These are phyloP conservation scores for Steinernema carpocapsae DNA, from an alignment of 2,888 invertebrate genomes.

Conservation along the genomic window DNA sequence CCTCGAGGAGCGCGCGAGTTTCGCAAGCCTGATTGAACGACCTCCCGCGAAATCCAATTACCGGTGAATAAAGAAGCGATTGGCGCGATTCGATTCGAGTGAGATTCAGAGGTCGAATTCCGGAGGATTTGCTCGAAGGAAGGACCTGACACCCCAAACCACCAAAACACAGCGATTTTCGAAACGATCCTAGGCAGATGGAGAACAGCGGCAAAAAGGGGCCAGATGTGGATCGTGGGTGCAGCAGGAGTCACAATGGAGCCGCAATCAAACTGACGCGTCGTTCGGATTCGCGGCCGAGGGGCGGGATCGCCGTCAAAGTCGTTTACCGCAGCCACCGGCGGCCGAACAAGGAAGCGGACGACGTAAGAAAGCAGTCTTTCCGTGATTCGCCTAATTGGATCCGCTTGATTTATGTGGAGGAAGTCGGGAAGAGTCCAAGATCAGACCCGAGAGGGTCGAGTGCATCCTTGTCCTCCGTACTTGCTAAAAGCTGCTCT, in stretches of 20 bases:
- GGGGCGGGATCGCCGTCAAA: not conserved
- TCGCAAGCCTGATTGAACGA: conserved; percentile 24
- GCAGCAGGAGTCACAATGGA: not conserved
- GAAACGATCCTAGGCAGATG: too few relatives aligned
- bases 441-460: too few relatives aligned
- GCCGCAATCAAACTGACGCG: not conserved
- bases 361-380: conserved; percentile 20
- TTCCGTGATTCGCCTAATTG: not conserved
- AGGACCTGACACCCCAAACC: too few relatives aligned
- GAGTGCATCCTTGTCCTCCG: too few relatives aligned
- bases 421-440: not conserved
- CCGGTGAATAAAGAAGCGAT: conserved; percentile 16
- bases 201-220: too few relatives aligned
- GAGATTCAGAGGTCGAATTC: not conserved
- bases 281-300: too few relatives aligned
- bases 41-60: conserved; percentile 27
- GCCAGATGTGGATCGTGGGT: too few relatives aligned
- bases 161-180: too few relatives aligned
- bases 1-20: not conserved
- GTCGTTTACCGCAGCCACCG: not conserved
- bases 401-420: not conserved
- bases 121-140: too few relatives aligned
- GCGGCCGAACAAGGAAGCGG: not conserved
- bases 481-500: too few relatives aligned
- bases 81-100: not conserved